Evolutionary conservation across 2,888 invertebrate species (phyloP).

Genomic region (Prionchulus punctatus): DNA sequence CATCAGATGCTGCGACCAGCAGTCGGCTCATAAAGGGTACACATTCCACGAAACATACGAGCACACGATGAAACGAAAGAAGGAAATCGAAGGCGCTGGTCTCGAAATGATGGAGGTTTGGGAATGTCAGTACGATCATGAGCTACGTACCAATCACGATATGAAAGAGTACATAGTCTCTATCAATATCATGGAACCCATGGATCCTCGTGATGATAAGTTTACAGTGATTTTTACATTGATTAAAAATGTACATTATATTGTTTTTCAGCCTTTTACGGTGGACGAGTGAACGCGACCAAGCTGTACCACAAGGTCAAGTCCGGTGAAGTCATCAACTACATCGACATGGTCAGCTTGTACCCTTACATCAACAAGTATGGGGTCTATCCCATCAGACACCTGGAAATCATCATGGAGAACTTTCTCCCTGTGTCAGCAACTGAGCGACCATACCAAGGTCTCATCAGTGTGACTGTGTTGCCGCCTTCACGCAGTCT

Average conservation of each 20-base stretch:
- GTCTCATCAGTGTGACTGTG: not conserved
- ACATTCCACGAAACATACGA: not conserved
- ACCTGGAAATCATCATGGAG: constrained; percentile 6
- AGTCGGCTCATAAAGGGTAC: not conserved
- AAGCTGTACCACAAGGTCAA: constrained; percentile 16
- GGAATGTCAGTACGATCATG: not conserved
- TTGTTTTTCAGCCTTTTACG: constrained; percentile 22
- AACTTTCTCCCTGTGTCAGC: too few species aligned
- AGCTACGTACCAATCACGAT: not conserved
- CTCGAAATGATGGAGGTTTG: not conserved
- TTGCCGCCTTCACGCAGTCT: not conserved
- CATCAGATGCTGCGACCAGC: not conserved
- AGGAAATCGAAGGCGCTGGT: not conserved
- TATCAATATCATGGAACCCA: not conserved
- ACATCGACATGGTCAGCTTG: constrained; percentile 20
- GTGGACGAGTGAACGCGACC: constrained; percentile 21
- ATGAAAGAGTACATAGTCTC: not conserved
- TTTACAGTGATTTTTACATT: too few species aligned
- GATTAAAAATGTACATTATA: too few species aligned
- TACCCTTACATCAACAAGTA: constrained; percentile 23
- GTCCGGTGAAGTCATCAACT: constrained; percentile 16
- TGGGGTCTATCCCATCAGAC: constrained; percentile 15
- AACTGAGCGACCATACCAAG: not conserved
- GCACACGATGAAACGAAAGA: not conserved
- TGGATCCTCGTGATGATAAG: not conserved